These are phyloP conservation scores for Sternotherus odoratus DNA, from an alignment of 2,797 vertebrate species.

Conservation along the genomic window DNA sequence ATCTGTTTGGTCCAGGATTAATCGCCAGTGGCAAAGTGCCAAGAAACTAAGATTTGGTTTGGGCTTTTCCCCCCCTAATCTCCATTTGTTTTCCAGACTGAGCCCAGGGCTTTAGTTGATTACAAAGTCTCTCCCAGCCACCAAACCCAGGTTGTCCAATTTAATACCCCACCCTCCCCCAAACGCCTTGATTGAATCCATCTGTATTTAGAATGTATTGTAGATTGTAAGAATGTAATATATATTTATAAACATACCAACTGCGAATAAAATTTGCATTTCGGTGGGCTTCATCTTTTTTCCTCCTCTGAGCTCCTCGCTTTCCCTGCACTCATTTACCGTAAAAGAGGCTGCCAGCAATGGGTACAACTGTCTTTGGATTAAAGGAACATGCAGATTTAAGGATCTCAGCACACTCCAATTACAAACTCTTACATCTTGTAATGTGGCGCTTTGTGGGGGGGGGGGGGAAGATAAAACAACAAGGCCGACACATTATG, in stretches of 20 bases:
- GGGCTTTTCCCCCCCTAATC: background rate
- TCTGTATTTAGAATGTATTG: slow-evolving; percentile 69
- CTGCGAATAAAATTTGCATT: slow-evolving; percentile 81
- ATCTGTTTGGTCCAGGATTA: background rate
- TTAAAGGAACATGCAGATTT: background rate
- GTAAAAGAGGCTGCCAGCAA: slow-evolving; percentile 37
- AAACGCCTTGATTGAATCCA: slow-evolving; percentile 47
- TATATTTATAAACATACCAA: slow-evolving; percentile 81
- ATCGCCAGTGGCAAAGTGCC: slow-evolving; percentile 12
- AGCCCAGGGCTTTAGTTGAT: background rate
- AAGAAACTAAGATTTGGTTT: slow-evolving; percentile 39
- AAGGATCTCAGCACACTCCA: slow-evolving; percentile 12
- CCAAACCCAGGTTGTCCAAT: slow-evolving; percentile 39
- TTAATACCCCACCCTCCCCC: slow-evolving; percentile 28
- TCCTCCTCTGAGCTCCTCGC: slow-evolving; percentile 55
- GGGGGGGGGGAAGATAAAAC: background rate
- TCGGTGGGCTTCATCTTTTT: slow-evolving; percentile 67
- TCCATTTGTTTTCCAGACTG: background rate
- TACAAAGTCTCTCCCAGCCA: slow-evolving; percentile 26
- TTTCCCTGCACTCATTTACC: background rate
- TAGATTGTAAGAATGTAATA: slow-evolving; percentile 82
- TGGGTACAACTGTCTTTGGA: background rate
- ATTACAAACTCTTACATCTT: background rate
- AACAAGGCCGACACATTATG: background rate
- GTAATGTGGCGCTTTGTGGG: background rate